These are phyloP conservation scores for Hoplostethus mediterraneus DNA, from an alignment of 2,797 vertebrate species.

Conservation along the genomic window DNA sequence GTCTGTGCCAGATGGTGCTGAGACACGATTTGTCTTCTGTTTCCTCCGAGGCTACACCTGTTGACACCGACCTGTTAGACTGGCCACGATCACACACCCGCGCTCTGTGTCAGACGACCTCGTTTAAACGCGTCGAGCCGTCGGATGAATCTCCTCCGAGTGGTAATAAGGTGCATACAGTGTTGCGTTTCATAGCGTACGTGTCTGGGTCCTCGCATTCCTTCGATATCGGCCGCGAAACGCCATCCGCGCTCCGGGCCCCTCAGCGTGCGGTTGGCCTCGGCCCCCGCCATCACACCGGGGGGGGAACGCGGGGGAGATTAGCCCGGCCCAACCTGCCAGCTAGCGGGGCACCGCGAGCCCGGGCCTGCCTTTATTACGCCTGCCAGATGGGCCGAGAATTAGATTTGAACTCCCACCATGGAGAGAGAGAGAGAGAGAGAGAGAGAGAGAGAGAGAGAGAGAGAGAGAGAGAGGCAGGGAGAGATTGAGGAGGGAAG, in stretches of 20 bases:
- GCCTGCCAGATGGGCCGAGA: conserved; percentile 85
- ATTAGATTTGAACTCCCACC: conserved; percentile 86
- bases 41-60: conserved; percentile 67
- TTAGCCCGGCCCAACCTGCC: conserved; percentile 83
- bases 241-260: conserved; percentile 62
- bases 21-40: conserved; percentile 59
- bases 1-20: conserved; percentile 59
- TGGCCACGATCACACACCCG: conserved; percentile 34
- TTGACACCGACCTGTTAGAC: conserved; percentile 49
- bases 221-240: conserved; percentile 22
- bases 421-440: conserved; percentile 66
- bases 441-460: conserved; percentile 56
- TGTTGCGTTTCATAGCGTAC: not conserved
- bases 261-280: conserved; percentile 75
- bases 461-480: conserved; percentile 54
- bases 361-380: conserved; percentile 83
- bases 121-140: no score
- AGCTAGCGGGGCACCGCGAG: conserved; percentile 81
- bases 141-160: no score
- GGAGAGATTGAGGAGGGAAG: conserved; percentile 62
- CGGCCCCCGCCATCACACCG: conserved; percentile 76
- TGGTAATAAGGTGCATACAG: not conserved
- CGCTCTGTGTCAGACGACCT: no score
- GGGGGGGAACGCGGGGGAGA: conserved; percentile 81
- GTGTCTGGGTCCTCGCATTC: conserved; percentile 12